phyloP scores from a whole-genome alignment of 2,113 vertebrate genomes.

The Daboia siamensis region DNA sequence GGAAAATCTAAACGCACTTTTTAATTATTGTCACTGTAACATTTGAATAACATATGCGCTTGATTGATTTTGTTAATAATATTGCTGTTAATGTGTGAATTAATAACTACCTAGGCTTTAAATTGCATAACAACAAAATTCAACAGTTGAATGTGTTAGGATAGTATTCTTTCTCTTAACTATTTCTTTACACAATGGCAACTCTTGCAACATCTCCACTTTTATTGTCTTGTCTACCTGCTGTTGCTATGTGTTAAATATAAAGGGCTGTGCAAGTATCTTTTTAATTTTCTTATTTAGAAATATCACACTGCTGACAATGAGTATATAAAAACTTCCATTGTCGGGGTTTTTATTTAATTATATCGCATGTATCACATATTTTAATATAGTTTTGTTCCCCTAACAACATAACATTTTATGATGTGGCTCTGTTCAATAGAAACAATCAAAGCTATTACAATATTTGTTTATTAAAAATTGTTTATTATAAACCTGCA shows the following conservation, averaged over 20 bases:
- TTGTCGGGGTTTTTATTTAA: constrained; percentile 54
- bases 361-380: constrained; percentile 70
- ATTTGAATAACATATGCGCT: background rate
- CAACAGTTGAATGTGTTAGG: constrained; percentile 37
- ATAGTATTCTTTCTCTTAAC: constrained; percentile 53
- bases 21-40: background rate
- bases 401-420: constrained; percentile 74
- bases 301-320: constrained; percentile 55
- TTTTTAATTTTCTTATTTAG: constrained; percentile 52
- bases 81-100: background rate
- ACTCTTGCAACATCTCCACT: constrained; percentile 60
- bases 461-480: constrained; percentile 13
- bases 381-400: constrained; percentile 67
- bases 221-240: constrained; percentile 58
- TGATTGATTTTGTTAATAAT: background rate
- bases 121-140: constrained; percentile 17
- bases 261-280: constrained; percentile 13
- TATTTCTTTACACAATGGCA: constrained; percentile 68
- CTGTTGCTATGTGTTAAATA: constrained; percentile 46
- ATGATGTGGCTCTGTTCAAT: constrained; percentile 78
- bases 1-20: background rate
- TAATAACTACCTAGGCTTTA: constrained; percentile 13
- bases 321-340: constrained; percentile 52
- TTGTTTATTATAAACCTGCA: background rate
- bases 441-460: constrained; percentile 63